These are phyloP conservation scores for Eurystomus glaucurus DNA, from an alignment of 2,797 vertebrate genomes.

Conservation along the genomic window DNA sequence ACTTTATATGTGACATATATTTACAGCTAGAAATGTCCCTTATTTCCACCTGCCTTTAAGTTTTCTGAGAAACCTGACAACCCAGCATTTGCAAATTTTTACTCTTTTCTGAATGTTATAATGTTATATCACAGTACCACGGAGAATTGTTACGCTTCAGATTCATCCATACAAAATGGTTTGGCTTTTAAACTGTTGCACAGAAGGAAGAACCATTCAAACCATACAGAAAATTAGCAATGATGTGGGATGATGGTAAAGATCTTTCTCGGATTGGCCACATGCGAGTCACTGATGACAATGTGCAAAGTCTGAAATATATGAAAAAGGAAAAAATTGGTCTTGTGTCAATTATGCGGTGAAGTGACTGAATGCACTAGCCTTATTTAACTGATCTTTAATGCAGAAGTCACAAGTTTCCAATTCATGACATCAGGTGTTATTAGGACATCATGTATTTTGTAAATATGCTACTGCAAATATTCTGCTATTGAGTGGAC, in stretches of 20 bases:
- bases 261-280: fast-evolving
- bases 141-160: neutral
- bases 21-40: neutral
- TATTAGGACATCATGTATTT: neutral
- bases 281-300: neutral
- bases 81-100: neutral
- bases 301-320: neutral
- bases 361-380: neutral
- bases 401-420: neutral
- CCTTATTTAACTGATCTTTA: neutral
- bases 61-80: neutral
- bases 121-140: fast-evolving
- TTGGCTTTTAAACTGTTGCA: neutral
- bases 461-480: neutral
- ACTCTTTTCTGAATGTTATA: neutral
- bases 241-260: neutral
- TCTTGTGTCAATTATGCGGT: neutral
- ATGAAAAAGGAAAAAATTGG: neutral
- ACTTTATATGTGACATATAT: neutral
- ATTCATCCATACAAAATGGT: neutral
- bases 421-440: neutral
- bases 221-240: neutral
- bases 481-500: neutral
- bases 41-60: neutral
- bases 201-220: neutral